Conservation (phyloP, 2,113 vertebrate genomes). For the Stigmatopora argus region DNA sequence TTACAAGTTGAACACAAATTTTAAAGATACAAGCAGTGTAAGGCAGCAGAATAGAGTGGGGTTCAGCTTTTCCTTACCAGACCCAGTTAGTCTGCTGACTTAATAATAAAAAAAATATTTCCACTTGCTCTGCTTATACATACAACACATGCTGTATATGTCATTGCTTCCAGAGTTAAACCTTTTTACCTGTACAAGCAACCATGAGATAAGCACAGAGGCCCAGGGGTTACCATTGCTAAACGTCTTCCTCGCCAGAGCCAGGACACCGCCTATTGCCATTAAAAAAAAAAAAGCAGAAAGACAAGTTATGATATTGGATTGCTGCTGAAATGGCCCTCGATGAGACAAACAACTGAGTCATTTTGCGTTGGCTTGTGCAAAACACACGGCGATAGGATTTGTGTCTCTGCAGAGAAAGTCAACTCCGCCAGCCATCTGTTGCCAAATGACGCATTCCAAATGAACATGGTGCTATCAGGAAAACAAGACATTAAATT, state of each 20-base stretch:
- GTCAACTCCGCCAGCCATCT: constrained; percentile 46
- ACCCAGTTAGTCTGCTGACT: too few relatives aligned
- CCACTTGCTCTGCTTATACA: too few relatives aligned
- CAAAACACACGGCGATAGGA: constrained; percentile 31
- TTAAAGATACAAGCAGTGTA: too few relatives aligned
- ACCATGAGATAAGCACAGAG: constrained; percentile 61
- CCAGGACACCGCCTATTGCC: constrained; percentile 64
- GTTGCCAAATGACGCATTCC: constrained; percentile 37
- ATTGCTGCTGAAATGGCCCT: constrained; percentile 17
- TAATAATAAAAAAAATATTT: neutral
- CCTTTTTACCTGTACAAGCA: constrained; percentile 59
- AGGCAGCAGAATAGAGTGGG: too few relatives aligned
- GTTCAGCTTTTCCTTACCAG: too few relatives aligned
- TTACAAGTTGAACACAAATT: too few relatives aligned
- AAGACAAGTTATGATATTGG: constrained; percentile 18
- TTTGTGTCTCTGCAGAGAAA: constrained; percentile 30
- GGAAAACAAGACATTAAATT: constrained; percentile 39
- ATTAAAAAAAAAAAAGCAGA: neutral
- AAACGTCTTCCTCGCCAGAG: constrained; percentile 68
- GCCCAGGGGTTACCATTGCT: constrained; percentile 74
- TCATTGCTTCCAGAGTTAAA: neutral
- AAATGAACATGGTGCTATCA: constrained; percentile 30
- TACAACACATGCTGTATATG: too few relatives aligned
- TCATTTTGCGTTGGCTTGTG: constrained; percentile 27
- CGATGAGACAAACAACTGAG: constrained; percentile 44